These are phyloP conservation scores for Teleogryllus oceanicus DNA, from an alignment of 2,888 invertebrate species.

Conservation along the genomic window DNA sequence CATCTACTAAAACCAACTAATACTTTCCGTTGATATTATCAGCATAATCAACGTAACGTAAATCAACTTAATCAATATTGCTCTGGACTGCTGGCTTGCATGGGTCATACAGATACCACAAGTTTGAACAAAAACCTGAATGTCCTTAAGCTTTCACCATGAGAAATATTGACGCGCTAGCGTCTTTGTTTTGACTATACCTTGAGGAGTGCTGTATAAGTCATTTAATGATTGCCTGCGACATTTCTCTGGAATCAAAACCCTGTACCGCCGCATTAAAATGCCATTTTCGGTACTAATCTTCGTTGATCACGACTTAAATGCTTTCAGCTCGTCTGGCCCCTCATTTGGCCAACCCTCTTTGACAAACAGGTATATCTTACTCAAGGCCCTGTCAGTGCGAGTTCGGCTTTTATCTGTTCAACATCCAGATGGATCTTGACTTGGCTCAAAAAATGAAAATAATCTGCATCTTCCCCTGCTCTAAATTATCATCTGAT, in stretches of 20 bases:
- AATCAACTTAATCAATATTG: not conserved
- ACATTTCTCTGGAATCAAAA: conserved; percentile 1
- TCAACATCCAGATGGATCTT: not conserved
- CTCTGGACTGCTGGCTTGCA: not conserved
- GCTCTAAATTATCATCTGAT: not conserved
- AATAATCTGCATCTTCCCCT: not conserved
- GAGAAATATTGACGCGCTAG: not conserved
- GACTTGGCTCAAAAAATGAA: not conserved
- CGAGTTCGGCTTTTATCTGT: not conserved
- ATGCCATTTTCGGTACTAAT: not conserved
- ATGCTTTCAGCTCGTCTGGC: not conserved
- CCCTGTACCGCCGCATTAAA: conserved; percentile 20
- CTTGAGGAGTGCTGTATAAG: not conserved
- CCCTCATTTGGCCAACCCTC: not conserved
- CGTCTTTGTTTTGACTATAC: not conserved
- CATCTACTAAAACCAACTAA: not conserved
- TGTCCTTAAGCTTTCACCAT: not conserved
- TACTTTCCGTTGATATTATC: not conserved
- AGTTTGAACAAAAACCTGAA: not conserved
- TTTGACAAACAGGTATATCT: not conserved
- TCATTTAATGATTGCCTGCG: not conserved
- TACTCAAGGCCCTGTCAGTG: not conserved
- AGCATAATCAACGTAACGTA: not conserved
- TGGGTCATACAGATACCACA: not conserved
- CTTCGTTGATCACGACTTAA: not conserved